phyloP scores from a whole-genome alignment of 2,113 vertebrate species.

The Etheostoma cragini region DNA sequence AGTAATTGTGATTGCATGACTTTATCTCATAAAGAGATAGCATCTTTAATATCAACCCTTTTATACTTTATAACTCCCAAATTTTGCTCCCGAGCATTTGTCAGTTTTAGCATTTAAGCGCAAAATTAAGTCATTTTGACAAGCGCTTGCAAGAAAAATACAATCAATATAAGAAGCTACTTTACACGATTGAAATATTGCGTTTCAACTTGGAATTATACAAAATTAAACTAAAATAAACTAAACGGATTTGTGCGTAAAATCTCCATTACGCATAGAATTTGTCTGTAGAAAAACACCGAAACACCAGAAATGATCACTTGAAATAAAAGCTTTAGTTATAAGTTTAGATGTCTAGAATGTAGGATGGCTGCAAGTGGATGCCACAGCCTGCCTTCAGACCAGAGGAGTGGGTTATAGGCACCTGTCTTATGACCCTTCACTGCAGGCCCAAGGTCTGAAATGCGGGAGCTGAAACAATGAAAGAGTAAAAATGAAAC shows the following conservation, averaged over 20 bases:
- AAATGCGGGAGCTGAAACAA: not conserved
- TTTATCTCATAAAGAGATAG: not conserved
- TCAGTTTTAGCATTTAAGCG: conserved; percentile 1
- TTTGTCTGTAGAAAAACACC: not conserved
- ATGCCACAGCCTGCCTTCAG: not conserved
- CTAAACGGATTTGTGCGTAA: conserved; percentile 37
- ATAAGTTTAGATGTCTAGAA: not conserved
- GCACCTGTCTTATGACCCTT: conserved; percentile 56
- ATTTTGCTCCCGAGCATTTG: not conserved
- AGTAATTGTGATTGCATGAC: not conserved
- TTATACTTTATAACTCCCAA: not conserved
- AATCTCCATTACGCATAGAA: conserved; percentile 19
- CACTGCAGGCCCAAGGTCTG: not conserved
- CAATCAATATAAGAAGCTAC: not conserved
- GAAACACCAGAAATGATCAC: not conserved
- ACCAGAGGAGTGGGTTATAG: conserved; percentile 5
- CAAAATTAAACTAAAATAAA: not conserved
- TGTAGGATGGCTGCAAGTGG: not conserved
- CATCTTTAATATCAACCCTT: not conserved
- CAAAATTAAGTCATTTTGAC: not conserved
- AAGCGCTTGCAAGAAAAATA: not conserved
- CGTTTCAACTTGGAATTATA: not conserved
- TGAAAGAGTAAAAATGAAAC: not conserved
- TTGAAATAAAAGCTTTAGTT: not conserved
- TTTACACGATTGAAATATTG: not conserved